Evolutionary conservation across 2,888 invertebrate genomes (phyloP).

Genomic region (Lissocephala sabroskyi): DNA sequence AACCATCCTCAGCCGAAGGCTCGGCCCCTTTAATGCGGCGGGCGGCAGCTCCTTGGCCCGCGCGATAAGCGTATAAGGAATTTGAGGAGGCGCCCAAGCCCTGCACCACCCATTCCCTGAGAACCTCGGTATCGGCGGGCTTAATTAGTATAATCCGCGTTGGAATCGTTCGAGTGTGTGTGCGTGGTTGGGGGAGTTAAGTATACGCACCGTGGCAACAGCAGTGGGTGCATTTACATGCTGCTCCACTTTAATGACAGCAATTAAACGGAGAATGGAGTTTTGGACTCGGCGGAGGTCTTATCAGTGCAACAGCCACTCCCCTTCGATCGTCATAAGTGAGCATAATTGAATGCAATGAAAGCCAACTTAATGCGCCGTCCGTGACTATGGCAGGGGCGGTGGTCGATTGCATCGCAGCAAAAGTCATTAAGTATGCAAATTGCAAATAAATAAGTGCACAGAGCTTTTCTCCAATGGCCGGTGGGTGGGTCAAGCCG

Average conservation of each 20-base stretch:
- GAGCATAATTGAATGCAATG: constrained; percentile 67
- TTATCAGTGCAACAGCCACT: constrained; percentile 39
- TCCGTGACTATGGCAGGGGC: constrained; percentile 35
- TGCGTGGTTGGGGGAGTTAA: background rate
- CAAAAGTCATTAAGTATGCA: constrained; percentile 65
- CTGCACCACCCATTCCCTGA: constrained; percentile 3
- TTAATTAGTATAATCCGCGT: constrained; percentile 68
- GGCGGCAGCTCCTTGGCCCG: constrained; percentile 5
- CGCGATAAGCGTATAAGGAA: constrained; percentile 66
- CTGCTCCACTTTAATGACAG: constrained; percentile 54
- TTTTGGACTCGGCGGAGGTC: constrained; percentile 44
- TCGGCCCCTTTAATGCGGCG: too few relatives aligned
- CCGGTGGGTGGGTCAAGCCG: constrained; percentile 4
- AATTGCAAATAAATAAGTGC: constrained; percentile 59
- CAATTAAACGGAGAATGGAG: constrained; percentile 59
- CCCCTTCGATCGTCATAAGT: constrained; percentile 9
- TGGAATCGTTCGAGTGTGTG: constrained; percentile 54
- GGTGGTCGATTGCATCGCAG: constrained; percentile 10
- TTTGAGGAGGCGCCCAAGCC: constrained; percentile 36
- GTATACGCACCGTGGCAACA: constrained; percentile 7
- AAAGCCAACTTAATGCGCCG: constrained; percentile 61
- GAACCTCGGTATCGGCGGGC: constrained; percentile 39
- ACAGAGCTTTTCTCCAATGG: constrained; percentile 8
- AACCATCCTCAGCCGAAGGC: too few relatives aligned
- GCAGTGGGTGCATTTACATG: constrained; percentile 32